phyloP scores from a whole-genome alignment of 2,888 invertebrate genomes.

The Orthosia gracilis region DNA sequence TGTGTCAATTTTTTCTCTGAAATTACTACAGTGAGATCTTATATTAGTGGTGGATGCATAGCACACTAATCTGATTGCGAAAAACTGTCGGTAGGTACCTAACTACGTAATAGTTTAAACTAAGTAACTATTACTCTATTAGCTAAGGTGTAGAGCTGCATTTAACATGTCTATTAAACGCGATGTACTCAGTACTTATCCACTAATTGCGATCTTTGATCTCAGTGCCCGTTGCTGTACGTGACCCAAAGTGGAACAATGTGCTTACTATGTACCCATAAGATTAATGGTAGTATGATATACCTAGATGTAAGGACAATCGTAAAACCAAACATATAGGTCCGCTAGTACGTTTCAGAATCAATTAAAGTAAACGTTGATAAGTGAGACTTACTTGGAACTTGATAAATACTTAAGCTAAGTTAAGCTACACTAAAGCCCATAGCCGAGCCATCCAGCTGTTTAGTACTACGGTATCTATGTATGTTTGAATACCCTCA shows the following conservation, averaged over 20 bases:
- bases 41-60: too few species aligned
- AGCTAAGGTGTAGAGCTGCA: not conserved
- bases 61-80: not conserved
- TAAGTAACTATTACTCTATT: not conserved
- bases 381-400: not conserved
- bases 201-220: constrained; percentile 28
- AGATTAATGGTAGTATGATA: not conserved
- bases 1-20: too few species aligned
- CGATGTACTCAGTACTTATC: constrained; percentile 10
- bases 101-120: not conserved
- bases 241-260: not conserved
- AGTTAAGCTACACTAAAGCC: too few species aligned
- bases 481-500: too few species aligned
- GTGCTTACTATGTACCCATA: not conserved
- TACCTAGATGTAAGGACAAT: not conserved
- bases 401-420: too few species aligned
- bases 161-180: not conserved
- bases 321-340: not conserved
- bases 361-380: not conserved
- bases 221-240: not conserved
- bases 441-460: too few species aligned
- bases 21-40: too few species aligned
- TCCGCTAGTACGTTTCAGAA: not conserved
- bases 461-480: too few species aligned
- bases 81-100: too few species aligned